phyloP scores from a whole-genome alignment of 2,113 vertebrate genomes.

The Pseudolaguvia tuberculata region DNA sequence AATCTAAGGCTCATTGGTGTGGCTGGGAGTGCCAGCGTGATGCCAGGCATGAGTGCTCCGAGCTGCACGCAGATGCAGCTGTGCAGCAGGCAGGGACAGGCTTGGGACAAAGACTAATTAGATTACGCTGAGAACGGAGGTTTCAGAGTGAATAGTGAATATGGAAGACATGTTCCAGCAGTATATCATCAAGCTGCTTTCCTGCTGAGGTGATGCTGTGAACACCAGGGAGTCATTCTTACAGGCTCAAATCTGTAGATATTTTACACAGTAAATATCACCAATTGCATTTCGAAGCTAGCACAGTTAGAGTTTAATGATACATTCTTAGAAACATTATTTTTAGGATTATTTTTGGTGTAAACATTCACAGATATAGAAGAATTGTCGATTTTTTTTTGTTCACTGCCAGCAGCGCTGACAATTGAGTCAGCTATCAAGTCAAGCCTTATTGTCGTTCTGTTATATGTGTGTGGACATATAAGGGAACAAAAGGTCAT shows the following conservation, averaged over 20 bases:
- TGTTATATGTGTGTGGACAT: too few species aligned
- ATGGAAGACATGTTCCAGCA: constrained; percentile 34
- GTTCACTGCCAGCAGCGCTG: too few species aligned
- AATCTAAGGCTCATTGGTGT: constrained; percentile 41
- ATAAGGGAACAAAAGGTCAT: too few species aligned
- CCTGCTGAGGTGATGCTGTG: constrained; percentile 35
- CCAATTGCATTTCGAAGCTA: neutral
- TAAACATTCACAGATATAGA: neutral
- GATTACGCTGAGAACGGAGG: constrained; percentile 19
- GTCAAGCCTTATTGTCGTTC: too few species aligned
- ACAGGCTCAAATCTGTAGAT: constrained; percentile 10
- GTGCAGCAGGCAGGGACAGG: constrained; percentile 32
- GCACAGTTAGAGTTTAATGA: neutral
- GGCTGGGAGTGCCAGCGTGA: constrained; percentile 12
- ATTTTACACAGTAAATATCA: constrained; percentile 22
- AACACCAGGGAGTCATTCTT: constrained; percentile 27
- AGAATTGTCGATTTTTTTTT: neutral
- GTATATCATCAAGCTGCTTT: constrained; percentile 32
- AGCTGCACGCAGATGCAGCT: constrained; percentile 30
- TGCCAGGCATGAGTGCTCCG: constrained; percentile 15
- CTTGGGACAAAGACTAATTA: constrained; percentile 44
- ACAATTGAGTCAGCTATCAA: neutral
- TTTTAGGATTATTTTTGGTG: neutral
- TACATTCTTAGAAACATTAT: neutral
- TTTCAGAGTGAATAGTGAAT: constrained; percentile 32